These are phyloP conservation scores for Pangasius macronema DNA, from an alignment of 2,797 vertebrate species.

Conservation along the genomic window DNA sequence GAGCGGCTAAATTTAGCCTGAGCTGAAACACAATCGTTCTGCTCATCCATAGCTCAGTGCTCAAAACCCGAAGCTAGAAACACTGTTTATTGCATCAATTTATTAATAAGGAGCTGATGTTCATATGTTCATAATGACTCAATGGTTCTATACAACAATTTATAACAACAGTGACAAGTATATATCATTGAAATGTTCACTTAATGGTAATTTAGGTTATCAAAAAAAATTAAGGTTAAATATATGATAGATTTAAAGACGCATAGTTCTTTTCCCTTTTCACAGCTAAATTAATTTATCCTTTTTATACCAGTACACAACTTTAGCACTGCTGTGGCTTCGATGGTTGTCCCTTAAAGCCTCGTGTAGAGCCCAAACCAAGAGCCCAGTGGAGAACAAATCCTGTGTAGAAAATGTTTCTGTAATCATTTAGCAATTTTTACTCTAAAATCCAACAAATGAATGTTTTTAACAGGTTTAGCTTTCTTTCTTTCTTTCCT, in stretches of 20 bases:
- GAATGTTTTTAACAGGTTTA: neutral
- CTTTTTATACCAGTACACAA: neutral
- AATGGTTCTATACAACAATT: neutral
- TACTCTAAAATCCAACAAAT: neutral
- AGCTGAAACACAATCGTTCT: slow-evolving; percentile 7
- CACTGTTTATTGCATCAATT: neutral
- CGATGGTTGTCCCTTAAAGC: neutral
- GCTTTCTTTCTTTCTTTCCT: neutral
- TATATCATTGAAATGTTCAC: neutral
- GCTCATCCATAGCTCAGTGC: neutral
- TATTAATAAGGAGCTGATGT: neutral
- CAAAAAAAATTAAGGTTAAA: neutral
- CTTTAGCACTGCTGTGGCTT: neutral
- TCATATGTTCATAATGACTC: neutral
- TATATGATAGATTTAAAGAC: neutral
- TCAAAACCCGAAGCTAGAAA: neutral
- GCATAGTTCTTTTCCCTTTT: neutral
- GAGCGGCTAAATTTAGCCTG: slow-evolving; percentile 11
- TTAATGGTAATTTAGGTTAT: neutral
- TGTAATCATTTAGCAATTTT: neutral
- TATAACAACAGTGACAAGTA: neutral
- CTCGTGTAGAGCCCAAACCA: neutral
- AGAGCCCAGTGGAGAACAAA: neutral
- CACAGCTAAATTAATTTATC: neutral
- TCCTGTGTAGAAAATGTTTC: neutral